These are phyloP conservation scores for Sycophila sp. DNA, from an alignment of 1,140 invertebrate genomes.

Conservation along the genomic window DNA sequence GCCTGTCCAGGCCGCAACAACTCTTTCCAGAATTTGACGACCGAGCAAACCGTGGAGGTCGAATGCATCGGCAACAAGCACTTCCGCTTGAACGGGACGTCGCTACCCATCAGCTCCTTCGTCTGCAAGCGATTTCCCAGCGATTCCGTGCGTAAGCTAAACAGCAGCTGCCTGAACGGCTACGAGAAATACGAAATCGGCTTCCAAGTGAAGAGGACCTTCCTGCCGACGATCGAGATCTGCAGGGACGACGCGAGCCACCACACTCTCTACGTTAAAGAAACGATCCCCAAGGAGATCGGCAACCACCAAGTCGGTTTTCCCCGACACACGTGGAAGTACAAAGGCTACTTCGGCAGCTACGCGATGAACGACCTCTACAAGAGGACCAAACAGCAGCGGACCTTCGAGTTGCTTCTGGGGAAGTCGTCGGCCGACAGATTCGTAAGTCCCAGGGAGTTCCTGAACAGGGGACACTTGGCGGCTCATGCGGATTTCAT, in stretches of 20 bases:
- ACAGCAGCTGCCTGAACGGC: neutral
- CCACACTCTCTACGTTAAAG: conserved; percentile 60
- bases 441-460: conserved; percentile 49
- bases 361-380: conserved; percentile 49
- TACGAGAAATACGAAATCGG: conserved; percentile 44
- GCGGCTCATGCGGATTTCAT: conserved; percentile 64
- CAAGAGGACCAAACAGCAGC: conserved; percentile 47
- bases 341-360: conserved; percentile 48
- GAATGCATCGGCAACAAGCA: conserved; percentile 37
- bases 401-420: conserved; percentile 48
- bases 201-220: conserved; percentile 43
- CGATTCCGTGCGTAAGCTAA: neutral
- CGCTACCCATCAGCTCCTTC: neutral
- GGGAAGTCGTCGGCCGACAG: conserved; percentile 44
- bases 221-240: conserved; percentile 59
- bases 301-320: conserved; percentile 46
- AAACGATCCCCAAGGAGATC: conserved; percentile 51
- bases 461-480: conserved; percentile 66
- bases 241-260: conserved; percentile 61
- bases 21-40: conserved; percentile 25
- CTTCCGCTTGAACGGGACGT: conserved; percentile 34
- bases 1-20: conserved; percentile 48
- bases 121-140: neutral
- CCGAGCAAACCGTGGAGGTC: conserved; percentile 21
- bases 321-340: conserved; percentile 48